These are phyloP conservation scores for Argentina silus DNA, from an alignment of 2,797 vertebrate species.

Conservation along the genomic window DNA sequence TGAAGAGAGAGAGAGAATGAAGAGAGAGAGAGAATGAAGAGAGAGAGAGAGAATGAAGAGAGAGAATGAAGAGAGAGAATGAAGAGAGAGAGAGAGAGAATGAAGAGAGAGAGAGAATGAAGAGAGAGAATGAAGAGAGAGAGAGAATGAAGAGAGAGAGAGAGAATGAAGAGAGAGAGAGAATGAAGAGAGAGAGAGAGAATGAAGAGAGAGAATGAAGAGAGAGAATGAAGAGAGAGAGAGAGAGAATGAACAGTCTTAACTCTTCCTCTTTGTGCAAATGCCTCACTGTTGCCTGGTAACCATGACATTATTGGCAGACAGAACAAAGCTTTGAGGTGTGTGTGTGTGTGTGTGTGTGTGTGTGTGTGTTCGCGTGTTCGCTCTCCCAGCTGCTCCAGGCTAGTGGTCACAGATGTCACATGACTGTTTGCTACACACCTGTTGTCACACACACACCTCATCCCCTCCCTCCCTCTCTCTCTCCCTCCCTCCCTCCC, in stretches of 20 bases:
- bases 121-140: no score
- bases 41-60: neutral
- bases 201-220: neutral
- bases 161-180: neutral
- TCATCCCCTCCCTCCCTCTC: slow-evolving; percentile 1
- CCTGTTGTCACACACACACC: neutral
- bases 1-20: neutral
- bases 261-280: slow-evolving; percentile 10
- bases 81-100: neutral
- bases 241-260: slow-evolving; percentile 10
- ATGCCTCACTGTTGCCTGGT: slow-evolving; percentile 37
- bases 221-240: slow-evolving; percentile 8
- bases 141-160: neutral
- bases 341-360: neutral
- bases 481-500: neutral
- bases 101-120: neutral
- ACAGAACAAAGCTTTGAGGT: slow-evolving; percentile 19
- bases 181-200: neutral
- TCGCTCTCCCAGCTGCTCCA: slow-evolving; percentile 17
- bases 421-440: slow-evolving; percentile 16
- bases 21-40: neutral
- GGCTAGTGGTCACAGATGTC: slow-evolving; percentile 10
- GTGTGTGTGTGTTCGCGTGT: neutral
- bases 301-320: slow-evolving; percentile 33
- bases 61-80: neutral